Evolutionary conservation across 2,797 vertebrate genomes (phyloP).

Genomic region (Clarias pachynema): DNA sequence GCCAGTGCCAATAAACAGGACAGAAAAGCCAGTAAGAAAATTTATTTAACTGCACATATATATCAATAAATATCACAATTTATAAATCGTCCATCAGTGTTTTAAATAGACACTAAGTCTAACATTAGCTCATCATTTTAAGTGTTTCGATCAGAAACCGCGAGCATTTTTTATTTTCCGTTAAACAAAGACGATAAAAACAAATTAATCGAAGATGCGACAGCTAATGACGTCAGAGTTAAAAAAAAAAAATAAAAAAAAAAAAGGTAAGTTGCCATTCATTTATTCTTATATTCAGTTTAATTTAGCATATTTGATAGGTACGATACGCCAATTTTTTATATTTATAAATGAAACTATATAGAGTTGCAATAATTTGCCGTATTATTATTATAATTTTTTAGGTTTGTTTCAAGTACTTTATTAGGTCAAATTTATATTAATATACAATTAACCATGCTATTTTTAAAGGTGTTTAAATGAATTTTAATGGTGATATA

Average conservation of each 20-base stretch:
- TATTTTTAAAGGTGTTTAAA: not conserved
- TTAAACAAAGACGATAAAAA: conserved; percentile 1
- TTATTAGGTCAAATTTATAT: not conserved
- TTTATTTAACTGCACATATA: not conserved
- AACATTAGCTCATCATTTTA: not conserved
- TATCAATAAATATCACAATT: conserved; percentile 1
- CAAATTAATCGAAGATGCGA: not conserved
- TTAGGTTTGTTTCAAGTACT: not conserved
- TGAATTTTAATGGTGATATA: no score
- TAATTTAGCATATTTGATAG: not conserved
- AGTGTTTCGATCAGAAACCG: not conserved
- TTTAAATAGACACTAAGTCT: not conserved
- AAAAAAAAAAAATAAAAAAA: no score
- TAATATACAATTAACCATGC: no score
- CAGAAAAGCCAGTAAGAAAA: conserved; percentile 25
- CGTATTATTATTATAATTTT: not conserved
- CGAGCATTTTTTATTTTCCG: not conserved
- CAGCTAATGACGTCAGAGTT: not conserved
- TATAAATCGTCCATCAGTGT: not conserved
- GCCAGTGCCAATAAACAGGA: conserved; percentile 40
- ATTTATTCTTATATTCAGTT: not conserved
- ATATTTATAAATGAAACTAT: not conserved
- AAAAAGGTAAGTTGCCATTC: conserved; percentile 24
- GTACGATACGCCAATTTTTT: not conserved
- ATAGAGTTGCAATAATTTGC: not conserved